Percentiles rank a stretch among this genome's conserved stretches.
phyloP scores from a whole-genome alignment of 2,888 invertebrate species.

The Hyppa rectilinea region DNA sequence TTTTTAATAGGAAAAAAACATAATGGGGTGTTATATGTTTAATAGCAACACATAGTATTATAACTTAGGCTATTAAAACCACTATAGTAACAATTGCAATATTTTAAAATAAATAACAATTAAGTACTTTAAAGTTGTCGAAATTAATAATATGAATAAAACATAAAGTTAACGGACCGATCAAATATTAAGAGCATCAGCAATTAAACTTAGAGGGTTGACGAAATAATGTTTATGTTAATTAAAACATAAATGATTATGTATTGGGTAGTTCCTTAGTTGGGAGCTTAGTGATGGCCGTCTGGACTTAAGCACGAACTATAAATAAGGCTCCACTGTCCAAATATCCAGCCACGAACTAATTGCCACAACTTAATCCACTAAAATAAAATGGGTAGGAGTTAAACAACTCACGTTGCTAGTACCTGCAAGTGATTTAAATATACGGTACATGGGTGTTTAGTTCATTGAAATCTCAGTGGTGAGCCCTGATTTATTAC shows the following conservation, averaged over 20 bases:
- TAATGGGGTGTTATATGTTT: background rate
- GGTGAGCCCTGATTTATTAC: constrained; percentile 54
- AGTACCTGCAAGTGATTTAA: constrained; percentile 72
- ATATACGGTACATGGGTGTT: constrained; percentile 58
- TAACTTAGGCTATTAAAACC: background rate
- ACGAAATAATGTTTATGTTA: constrained; percentile 64
- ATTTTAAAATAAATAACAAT: background rate
- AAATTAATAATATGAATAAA: constrained; percentile 19
- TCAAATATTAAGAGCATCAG: constrained; percentile 33
- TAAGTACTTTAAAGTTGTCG: background rate
- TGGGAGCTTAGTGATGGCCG: constrained; percentile 75
- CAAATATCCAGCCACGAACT: constrained; percentile 81
- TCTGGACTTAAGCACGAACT: constrained; percentile 74
- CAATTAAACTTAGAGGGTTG: constrained; percentile 24
- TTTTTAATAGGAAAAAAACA: background rate
- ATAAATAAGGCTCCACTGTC: constrained; percentile 81
- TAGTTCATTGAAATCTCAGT: constrained; percentile 62
- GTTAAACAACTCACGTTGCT: constrained; percentile 65
- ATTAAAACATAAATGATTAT: constrained; percentile 70
- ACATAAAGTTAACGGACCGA: constrained; percentile 4
- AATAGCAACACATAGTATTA: background rate
- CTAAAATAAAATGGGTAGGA: constrained; percentile 80
- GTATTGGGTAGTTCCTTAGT: constrained; percentile 72
- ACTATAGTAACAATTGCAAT: no score
- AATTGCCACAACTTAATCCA: constrained; percentile 84